Evolutionary conservation across 2,113 vertebrate genomes (phyloP).

Genomic region (Alligator sinensis): DNA sequence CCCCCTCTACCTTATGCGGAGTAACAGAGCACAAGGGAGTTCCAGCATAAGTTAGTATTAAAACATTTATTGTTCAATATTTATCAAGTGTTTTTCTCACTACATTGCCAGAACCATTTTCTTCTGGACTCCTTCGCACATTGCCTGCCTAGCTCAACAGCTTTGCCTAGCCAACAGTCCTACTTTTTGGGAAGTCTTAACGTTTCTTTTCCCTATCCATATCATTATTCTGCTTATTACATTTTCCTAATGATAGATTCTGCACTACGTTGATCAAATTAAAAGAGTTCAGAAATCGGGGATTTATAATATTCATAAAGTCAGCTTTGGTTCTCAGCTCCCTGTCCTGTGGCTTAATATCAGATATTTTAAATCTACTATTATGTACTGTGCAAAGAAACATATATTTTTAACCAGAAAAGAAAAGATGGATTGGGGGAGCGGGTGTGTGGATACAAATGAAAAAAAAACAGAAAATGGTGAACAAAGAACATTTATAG

Average conservation of each 20-base stretch:
- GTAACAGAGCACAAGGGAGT: not conserved
- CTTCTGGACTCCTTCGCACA: not conserved
- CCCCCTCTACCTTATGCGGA: not conserved
- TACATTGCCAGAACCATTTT: not conserved
- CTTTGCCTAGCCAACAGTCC: not conserved
- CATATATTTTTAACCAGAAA: conserved; percentile 34
- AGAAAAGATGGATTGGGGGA: conserved; percentile 4
- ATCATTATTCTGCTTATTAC: not conserved
- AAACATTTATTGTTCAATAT: not conserved
- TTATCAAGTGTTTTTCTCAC: not conserved
- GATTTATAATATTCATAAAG: not conserved
- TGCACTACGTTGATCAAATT: not conserved
- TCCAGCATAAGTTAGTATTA: not conserved
- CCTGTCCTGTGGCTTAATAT: not conserved
- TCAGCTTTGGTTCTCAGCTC: not conserved
- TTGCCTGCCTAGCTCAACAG: not conserved
- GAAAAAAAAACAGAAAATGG: not conserved
- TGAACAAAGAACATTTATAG: not conserved
- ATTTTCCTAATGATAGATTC: not conserved
- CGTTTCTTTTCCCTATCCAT: not conserved
- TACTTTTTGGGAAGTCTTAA: not conserved
- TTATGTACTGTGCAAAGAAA: not conserved
- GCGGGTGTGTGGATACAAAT: not conserved
- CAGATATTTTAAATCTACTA: conserved; percentile 6
- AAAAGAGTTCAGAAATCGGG: not conserved